phyloP scores from a whole-genome alignment of 2,113 vertebrate species.

The Diadophis punctatus region DNA sequence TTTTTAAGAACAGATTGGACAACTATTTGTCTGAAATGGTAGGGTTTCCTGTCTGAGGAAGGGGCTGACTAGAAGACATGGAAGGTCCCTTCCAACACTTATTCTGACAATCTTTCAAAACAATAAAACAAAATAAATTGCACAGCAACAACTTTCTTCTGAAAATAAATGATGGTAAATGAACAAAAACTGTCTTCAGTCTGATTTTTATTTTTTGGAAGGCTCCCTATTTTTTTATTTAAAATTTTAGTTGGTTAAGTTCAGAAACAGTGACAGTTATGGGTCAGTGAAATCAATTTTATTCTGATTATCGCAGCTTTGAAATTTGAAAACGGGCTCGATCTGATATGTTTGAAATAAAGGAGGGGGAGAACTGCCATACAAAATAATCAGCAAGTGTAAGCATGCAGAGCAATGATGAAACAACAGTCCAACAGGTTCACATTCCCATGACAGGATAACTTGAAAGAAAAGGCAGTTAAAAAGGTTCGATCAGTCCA shows the following conservation, averaged over 20 bases:
- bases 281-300: constrained; percentile 41
- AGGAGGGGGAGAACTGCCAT: not conserved
- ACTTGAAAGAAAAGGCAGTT: not conserved
- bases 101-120: constrained; percentile 8
- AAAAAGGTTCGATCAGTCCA: no score
- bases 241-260: constrained; percentile 41
- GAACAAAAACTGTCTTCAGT: constrained; percentile 22
- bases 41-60: not conserved
- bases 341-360: constrained; percentile 22
- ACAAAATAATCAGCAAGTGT: not conserved
- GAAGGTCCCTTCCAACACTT: not conserved
- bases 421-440: not conserved
- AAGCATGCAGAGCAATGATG: not conserved
- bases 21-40: not conserved
- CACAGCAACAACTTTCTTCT: not conserved
- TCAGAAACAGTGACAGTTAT: constrained; percentile 34
- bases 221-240: constrained; percentile 7
- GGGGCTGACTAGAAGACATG: not conserved
- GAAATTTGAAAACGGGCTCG: constrained; percentile 29
- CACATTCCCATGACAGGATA: not conserved
- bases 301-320: constrained; percentile 35
- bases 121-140: constrained; percentile 31
- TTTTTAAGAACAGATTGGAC: no score
- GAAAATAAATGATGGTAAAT: constrained; percentile 26
- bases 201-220: constrained; percentile 24